These are phyloP conservation scores for Drosophila fungiperda DNA, from an alignment of 2,888 invertebrate species.

Conservation along the genomic window DNA sequence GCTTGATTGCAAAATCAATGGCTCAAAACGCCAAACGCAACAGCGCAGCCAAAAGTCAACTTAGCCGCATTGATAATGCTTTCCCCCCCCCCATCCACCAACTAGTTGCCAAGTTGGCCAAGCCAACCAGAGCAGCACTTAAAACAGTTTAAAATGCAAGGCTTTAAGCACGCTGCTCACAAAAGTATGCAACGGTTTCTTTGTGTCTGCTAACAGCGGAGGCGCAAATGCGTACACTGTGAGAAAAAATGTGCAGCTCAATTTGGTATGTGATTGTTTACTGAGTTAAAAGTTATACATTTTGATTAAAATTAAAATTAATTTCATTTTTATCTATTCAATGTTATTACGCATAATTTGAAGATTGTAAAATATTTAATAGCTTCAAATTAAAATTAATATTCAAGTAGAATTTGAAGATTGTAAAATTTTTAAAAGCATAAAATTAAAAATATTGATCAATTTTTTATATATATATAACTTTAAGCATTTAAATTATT, in stretches of 20 bases:
- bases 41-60: conserved; percentile 53
- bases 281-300: not conserved
- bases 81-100: not conserved
- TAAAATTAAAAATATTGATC: too few relatives aligned
- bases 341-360: too few relatives aligned
- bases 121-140: conserved; percentile 16
- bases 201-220: conserved; percentile 32
- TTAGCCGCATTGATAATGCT: conserved; percentile 46
- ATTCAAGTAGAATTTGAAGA: too few relatives aligned
- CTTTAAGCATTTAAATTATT: not conserved
- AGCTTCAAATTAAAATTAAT: too few relatives aligned
- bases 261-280: not conserved
- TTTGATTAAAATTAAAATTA: not conserved
- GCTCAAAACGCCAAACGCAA: conserved; percentile 46
- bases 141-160: conserved; percentile 53
- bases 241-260: too few relatives aligned
- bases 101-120: conserved; percentile 15
- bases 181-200: conserved; percentile 43
- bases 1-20: conserved; percentile 76
- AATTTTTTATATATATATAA: too few relatives aligned
- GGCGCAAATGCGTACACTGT: conserved; percentile 40
- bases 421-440: too few relatives aligned
- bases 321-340: not conserved
- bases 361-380: not conserved
- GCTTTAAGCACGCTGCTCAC: conserved; percentile 43